A percentile compares a stretch with the other conserved stretches of the same genome.
phyloP scores from a whole-genome alignment of 64 coral and sea anemone species.

The Dendrophyllia cribrosa region DNA sequence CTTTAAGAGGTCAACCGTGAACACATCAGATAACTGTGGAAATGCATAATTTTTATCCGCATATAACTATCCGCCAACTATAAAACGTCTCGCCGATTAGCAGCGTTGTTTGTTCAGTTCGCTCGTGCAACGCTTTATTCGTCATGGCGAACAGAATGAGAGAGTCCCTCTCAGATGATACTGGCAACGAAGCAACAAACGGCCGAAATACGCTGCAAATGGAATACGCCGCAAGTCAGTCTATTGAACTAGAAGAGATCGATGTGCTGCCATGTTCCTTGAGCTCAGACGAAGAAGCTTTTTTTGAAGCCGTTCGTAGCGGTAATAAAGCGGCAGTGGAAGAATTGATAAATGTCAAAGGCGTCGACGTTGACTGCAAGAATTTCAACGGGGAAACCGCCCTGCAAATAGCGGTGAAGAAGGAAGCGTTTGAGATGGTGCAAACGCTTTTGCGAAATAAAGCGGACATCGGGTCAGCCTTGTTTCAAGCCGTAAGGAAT shows the following conservation, averaged over 20 bases:
- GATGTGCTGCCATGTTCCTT: background rate
- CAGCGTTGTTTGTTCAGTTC: too few relatives aligned
- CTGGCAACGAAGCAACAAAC: background rate
- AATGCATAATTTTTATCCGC: too few relatives aligned
- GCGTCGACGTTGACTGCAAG: conserved; percentile 63
- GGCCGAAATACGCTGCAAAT: background rate
- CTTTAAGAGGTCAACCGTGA: too few relatives aligned
- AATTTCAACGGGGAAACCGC: conserved; percentile 66
- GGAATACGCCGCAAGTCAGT: background rate
- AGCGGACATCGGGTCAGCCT: conserved; percentile 53
- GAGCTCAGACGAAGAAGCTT: conserved; percentile 39
- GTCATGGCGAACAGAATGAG: too few relatives aligned
- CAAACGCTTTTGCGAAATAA: conserved; percentile 51
- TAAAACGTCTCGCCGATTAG: too few relatives aligned
- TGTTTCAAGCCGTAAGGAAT: conserved; percentile 80
- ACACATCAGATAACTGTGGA: too few relatives aligned
- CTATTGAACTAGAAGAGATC: conserved; percentile 8
- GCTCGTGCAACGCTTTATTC: too few relatives aligned
- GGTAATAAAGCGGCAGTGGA: conserved; percentile 47
- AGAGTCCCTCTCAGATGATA: background rate
- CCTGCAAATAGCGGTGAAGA: conserved; percentile 66
- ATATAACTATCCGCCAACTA: too few relatives aligned
- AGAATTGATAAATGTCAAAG: conserved; percentile 24
- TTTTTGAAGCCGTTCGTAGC: conserved; percentile 67
- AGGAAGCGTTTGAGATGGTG: conserved; percentile 56